Evolutionary conservation across 2,797 vertebrate genomes (phyloP).

Genomic region (Somateria mollissima): DNA sequence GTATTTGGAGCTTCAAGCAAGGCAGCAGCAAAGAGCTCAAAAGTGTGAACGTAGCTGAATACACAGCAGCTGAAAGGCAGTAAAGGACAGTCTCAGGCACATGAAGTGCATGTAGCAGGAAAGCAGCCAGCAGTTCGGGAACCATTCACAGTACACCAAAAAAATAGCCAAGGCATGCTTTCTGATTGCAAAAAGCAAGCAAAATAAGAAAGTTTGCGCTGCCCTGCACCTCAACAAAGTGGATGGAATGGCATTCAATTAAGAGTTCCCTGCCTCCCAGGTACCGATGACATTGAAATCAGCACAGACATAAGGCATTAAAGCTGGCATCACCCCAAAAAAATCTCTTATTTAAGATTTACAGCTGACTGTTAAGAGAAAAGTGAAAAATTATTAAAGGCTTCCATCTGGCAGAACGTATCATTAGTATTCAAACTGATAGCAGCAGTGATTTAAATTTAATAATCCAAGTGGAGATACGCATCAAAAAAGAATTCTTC

Average conservation of each 20-base stretch:
- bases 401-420: slow-evolving; percentile 79
- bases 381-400: slow-evolving; percentile 78
- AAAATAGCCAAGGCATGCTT: not conserved
- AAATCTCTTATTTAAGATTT: slow-evolving; percentile 78
- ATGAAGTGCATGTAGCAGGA: not conserved
- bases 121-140: slow-evolving; percentile 54
- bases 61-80: slow-evolving; percentile 39
- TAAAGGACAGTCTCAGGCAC: slow-evolving; percentile 30
- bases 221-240: slow-evolving; percentile 30
- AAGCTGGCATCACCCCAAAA: slow-evolving; percentile 68
- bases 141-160: not conserved
- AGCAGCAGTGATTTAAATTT: slow-evolving; percentile 81
- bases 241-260: slow-evolving; percentile 75
- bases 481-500: slow-evolving; percentile 80
- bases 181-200: not conserved
- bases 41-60: slow-evolving; percentile 7
- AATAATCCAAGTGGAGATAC: slow-evolving; percentile 79
- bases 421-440: slow-evolving; percentile 83
- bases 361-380: slow-evolving; percentile 72
- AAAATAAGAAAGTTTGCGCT: not conserved
- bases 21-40: not conserved
- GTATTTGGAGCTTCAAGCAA: not conserved
- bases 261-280: slow-evolving; percentile 74
- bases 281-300: slow-evolving; percentile 79
- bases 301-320: slow-evolving; percentile 78